Evolutionary conservation across 2,888 invertebrate species (phyloP).

Genomic region (Caenorhabditis uteleia): DNA sequence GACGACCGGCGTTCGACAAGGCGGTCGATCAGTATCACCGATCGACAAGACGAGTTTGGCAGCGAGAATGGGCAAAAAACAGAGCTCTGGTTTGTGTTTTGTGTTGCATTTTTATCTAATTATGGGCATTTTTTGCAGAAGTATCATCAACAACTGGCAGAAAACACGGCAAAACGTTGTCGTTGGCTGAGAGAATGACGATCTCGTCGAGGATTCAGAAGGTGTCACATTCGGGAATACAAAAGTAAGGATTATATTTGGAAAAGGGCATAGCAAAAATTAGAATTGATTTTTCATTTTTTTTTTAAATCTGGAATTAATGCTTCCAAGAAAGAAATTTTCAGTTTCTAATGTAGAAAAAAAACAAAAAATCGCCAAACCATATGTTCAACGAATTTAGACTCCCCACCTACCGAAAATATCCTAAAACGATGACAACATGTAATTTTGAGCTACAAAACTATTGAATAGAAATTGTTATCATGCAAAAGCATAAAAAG

Average conservation of each 20-base stretch:
- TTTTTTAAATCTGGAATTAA: no score
- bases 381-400: no score
- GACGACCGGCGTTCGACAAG: constrained; percentile 59
- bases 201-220: background rate
- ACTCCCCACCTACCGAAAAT: no score
- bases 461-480: no score
- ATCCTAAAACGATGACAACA: no score
- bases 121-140: background rate
- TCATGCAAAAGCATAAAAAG: no score
- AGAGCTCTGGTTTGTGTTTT: constrained; percentile 13
- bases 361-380: no score
- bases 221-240: background rate
- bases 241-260: background rate
- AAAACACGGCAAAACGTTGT: background rate
- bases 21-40: constrained; percentile 45
- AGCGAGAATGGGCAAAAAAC: constrained; percentile 13
- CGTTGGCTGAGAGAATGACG: background rate
- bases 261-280: no score
- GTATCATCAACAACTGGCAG: background rate
- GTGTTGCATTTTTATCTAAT: background rate
- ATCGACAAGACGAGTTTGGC: constrained; percentile 41
- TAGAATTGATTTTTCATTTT: no score
- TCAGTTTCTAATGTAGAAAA: no score
- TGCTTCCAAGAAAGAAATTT: no score
- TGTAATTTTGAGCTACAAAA: no score